Evolutionary conservation across 2,113 vertebrate genomes (phyloP), one percentile per base, ranked within the genome.

Genomic region (Lathamus discolor): DNA sequence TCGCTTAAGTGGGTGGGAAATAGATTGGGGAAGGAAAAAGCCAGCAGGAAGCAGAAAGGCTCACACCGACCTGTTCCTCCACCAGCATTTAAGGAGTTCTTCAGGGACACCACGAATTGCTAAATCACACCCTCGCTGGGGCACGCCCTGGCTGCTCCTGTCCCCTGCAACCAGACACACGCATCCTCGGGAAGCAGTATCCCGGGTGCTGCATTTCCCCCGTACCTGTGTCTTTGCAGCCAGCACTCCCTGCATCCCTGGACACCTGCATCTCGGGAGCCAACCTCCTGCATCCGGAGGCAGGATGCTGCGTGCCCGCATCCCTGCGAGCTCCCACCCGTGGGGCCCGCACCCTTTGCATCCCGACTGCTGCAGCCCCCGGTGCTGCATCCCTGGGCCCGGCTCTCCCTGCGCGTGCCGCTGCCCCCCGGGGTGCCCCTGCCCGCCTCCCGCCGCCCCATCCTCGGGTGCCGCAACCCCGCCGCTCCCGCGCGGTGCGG

Each of bases 301-400:
- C 33, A 59, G 33, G 33, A 35, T 35, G 20, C 57, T 35, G 13
- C 20, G 18, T 20, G 43, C 37, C 48, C 11, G 51, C 48, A 48
- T 13, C 52, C 37, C 61, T 10, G 29, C 0, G 6, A 18, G 46
- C 64, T 18, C 29, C 48, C 48, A 37, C 8, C 54, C 57, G 35
- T 7, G 70, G 17, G 43, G 44, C 51, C 52, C 52, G 13, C 43
- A n/a, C 9, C 43, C 27, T 14, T 55, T 11, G 54, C 62, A 20
- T 3, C 39, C 59, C 3, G 24, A 17, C 64, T 15, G 59, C 70
- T 29, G 90, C 87, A 94, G 39, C 54, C 29, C 52, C 16, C 59
- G 3, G 22, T 0, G 52, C 43, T 1, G 24, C 12, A 29, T 35
- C 85, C 73, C 13, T 1, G 68, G 6, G 43, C 18, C 12, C 46